Conservation (phyloP, 2,113 vertebrate genomes). For the Eubucco bourcierii region DNA sequence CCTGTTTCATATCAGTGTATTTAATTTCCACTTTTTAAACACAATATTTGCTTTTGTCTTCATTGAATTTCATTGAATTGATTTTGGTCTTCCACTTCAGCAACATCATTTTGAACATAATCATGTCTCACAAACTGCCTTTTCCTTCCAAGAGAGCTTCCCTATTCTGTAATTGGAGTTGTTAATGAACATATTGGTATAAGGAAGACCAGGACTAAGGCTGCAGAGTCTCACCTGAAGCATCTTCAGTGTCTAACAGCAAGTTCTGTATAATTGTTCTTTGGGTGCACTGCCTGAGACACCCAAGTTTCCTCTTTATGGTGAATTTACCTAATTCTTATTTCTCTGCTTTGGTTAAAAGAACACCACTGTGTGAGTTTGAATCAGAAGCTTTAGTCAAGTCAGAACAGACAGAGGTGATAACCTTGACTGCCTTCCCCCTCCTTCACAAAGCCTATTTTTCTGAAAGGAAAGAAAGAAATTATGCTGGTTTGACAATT, state of each 20-base stretch:
- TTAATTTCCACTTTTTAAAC: slow-evolving; percentile 11
- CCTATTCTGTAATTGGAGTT: slow-evolving; percentile 13
- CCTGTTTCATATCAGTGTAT: not conserved
- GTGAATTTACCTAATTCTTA: not conserved
- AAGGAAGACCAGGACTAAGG: not conserved
- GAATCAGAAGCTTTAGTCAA: slow-evolving; percentile 19
- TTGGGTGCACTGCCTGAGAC: not conserved
- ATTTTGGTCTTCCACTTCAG: slow-evolving; percentile 41
- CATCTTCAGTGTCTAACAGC: not conserved
- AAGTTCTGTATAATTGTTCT: not conserved
- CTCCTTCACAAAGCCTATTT: not conserved
- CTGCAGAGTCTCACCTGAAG: not conserved
- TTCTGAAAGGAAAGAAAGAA: not conserved
- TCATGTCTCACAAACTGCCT: slow-evolving; percentile 4
- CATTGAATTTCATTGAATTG: slow-evolving; percentile 38
- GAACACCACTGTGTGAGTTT: not conserved
- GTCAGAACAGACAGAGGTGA: slow-evolving; percentile 15
- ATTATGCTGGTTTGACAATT: slow-evolving; percentile 8
- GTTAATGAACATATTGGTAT: slow-evolving; percentile 49
- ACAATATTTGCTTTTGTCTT: not conserved
- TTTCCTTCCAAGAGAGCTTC: not conserved
- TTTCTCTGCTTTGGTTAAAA: not conserved
- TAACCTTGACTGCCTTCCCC: not conserved
- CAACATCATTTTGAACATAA: slow-evolving; percentile 33
- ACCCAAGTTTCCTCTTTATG: not conserved